Base-by-base conservation (phyloP, 2,113 vertebrate genomes). In the Marmota flaviventris region DNA sequence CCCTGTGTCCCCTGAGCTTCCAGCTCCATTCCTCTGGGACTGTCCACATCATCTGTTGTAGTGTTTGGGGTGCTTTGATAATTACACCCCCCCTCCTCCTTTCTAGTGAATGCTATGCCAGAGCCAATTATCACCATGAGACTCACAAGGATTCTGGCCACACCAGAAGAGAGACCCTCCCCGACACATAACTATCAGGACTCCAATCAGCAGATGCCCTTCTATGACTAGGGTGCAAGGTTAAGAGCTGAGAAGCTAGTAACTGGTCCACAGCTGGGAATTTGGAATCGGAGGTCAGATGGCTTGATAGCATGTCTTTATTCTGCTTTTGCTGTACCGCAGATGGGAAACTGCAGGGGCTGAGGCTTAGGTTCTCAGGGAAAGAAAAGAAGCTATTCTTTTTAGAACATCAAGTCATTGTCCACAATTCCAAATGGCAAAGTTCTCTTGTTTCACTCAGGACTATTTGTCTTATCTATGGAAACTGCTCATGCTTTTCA, bases 391-490 rank as follows among this genome's bases (percentile, higher is more conserved):
- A 75, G 24, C 29, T 61, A 82, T 42, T 89, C 85, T 77, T 91
- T 96, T 85, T 79, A 92, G 70, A 97, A 97, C 97, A 81, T 39
- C 42, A 85, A 94, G n/a, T 91, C 27, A 39, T 32, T 34, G 39
- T 82, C 87, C 56, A 65, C 24, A 92, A 73, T 93, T 20, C n/a
- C 42, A 89, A 93, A 79, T 2, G 92, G 61, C 10, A 17, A 82
- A 93, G 70, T 45, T 91, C 69, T 92, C 51, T 45, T 93, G 78
- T 91, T 97, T 95, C 76, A 27, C 56, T 93, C 6, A 1, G 48
- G n/a, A 22, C 75, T 95, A 25, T 92, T 94, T 86, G 75, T 79
- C 75, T 96, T 86, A 96, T 96, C 96, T 86, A 76, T 86, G 82
- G 93, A 94, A 94, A 97, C 45, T 96, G 56, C 42, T 83, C 16